Evolutionary conservation across 2,113 vertebrate species (phyloP), one percentile per base, ranked within the genome.

Genomic region (Trachemys scripta): DNA sequence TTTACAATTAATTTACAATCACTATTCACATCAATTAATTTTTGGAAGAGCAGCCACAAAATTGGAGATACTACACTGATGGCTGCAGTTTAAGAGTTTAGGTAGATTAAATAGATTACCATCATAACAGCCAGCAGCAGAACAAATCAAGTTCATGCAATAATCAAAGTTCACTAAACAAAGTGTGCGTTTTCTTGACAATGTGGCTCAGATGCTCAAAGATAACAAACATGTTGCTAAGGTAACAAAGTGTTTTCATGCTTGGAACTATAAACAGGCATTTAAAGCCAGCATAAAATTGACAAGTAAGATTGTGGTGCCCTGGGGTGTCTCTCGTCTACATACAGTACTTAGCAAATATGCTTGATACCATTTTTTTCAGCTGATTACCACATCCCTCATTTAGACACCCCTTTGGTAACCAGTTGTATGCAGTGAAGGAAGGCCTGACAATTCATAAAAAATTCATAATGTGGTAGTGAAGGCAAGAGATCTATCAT

Each of bases 171-270:
- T 95, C 88, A 89, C 69, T 1, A 4, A 87, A 65, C n/a, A 81
- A 29, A 1, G 11, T 22, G 17, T 20, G 12, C 24, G 24, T 27
- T 38, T 84, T 31, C 84, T 84, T 42, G 29, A 96, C 96, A 94
- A 80, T 94, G 86, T 69, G 53, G 24, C 88, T 95, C 6, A 50
- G 84, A 69, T 50, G 27, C 62, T 80, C 95, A 88, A 47, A 88
- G 94, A 76, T 47, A 95, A 91, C 25, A 92, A 69, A 80, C 38
- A 84, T 2, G 96, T 96, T 97, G 93, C 95, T 88, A 96, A 78
- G 97, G 94, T 72, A 96, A 96, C 95, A 87, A 91, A 69, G 38
- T 50, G 51, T 54, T 84, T 89, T 90, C 69, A 87, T 57, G 2
- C 87, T 80, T 84, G 88, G 59, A 92, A 96, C 69, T 84, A 92